These are phyloP conservation scores for Gorsachius goisagi DNA, from an alignment of 2,113 vertebrate species.

Conservation along the genomic window DNA sequence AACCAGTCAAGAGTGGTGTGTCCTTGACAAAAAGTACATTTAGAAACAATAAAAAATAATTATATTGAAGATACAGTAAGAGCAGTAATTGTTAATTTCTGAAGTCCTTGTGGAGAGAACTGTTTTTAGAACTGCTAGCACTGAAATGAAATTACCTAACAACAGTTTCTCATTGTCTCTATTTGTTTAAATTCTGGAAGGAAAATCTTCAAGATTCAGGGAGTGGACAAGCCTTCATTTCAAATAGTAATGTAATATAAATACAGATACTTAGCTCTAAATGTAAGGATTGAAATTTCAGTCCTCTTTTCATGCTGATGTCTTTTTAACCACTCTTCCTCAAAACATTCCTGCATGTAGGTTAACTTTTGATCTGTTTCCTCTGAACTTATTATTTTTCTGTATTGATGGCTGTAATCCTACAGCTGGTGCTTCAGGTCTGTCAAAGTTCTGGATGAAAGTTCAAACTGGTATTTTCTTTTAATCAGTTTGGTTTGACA, in stretches of 20 bases:
- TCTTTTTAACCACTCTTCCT: background rate
- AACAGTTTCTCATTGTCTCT: background rate
- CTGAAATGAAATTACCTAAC: background rate
- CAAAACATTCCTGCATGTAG: background rate
- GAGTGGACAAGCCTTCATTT: background rate
- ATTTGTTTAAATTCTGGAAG: background rate
- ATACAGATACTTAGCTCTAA: background rate
- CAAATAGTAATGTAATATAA: background rate
- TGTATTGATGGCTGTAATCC: background rate
- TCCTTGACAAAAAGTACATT: background rate
- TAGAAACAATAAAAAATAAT: background rate
- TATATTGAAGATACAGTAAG: background rate
- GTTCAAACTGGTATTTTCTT: background rate
- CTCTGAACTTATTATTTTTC: background rate
- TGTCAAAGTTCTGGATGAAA: background rate
- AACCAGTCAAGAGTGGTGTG: background rate
- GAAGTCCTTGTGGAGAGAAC: background rate
- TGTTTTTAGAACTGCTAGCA: background rate
- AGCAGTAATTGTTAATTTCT: slow-evolving; percentile 14
- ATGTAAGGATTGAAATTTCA: background rate
- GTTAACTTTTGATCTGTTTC: background rate
- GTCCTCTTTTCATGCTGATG: background rate
- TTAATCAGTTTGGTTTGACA: background rate
- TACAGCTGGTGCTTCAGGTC: background rate
- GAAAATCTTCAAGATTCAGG: background rate